Percentiles rank a stretch among this genome's conserved stretches.
Evolutionary conservation across 1,140 invertebrate species (phyloP).

Genomic region (Eubasilissa regina): DNA sequence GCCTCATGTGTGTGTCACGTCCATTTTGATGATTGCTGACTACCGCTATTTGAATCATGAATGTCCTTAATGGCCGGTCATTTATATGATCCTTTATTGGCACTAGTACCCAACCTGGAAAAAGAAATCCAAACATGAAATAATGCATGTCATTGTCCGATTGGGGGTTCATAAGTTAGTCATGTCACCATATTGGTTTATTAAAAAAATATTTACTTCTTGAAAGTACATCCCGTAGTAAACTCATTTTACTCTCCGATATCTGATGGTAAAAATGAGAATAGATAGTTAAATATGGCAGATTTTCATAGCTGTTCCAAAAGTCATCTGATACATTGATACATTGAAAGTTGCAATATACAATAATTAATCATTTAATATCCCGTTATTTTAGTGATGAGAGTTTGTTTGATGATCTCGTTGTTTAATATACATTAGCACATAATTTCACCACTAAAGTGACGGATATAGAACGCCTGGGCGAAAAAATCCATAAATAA

Average conservation of each 20-base stretch:
- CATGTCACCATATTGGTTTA: not conserved
- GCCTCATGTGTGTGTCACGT: conserved; percentile 96
- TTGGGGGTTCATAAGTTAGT: not conserved
- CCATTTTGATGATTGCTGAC: conserved; percentile 99
- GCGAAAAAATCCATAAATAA: too few relatives aligned
- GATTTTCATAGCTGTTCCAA: too few relatives aligned
- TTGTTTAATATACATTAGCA: too few relatives aligned
- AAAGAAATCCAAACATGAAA: conserved; percentile 52
- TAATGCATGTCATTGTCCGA: not conserved
- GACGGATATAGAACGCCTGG: too few relatives aligned
- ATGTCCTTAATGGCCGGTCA: conserved; percentile 87
- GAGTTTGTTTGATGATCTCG: too few relatives aligned
- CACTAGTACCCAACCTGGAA: conserved; percentile 93
- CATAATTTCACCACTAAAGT: too few relatives aligned
- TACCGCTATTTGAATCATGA: conserved; percentile 97
- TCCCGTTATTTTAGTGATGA: too few relatives aligned
- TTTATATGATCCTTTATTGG: conserved; percentile 91
- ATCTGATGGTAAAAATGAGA: not conserved
- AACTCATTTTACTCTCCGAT: too few relatives aligned
- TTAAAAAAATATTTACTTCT: not conserved
- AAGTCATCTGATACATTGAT: too few relatives aligned
- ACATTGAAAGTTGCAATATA: too few relatives aligned
- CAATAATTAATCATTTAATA: too few relatives aligned
- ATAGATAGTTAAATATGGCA: not conserved
- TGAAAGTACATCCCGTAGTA: too few relatives aligned